Evolutionary conservation across 2,797 vertebrate species (phyloP), one percentile per base, ranked within the genome.

Genomic region (Halcyon smyrnensis): DNA sequence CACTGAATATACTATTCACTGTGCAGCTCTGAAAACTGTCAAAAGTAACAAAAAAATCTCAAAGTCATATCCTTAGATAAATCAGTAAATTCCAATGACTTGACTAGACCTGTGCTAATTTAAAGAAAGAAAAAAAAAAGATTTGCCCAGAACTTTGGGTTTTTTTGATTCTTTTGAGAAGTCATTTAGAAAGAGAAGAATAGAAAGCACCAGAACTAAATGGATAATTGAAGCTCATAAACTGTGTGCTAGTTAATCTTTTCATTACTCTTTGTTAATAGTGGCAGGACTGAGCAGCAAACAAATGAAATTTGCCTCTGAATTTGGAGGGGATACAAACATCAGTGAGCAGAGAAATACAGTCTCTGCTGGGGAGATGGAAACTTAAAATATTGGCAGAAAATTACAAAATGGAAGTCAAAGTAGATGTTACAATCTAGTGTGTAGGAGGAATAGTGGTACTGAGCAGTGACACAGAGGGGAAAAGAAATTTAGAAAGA

Each of bases 221-320:
- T 37, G 19, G 20, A 59, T 64, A 70, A 69, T 74, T 84, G 71
- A 75, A 69, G 7, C 2, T 64, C 43, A 65, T 84, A 32, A 84
- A 77, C 6, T 69, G 59, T 73, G 56, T 93, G 85, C 89, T 59
- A 88, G 43, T 85, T 89, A 93, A 91, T 91, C 5, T 93, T 94
- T 96, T 96, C 77, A 84, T 90, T 96, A 50, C 60, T 69, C 23
- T 93, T 94, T 87, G 11, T 81, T 95, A 96, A 93, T 53, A 90
- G 59, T 12, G 18, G 41, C 37, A 80, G 21, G 30, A 27, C 24
- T 80, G 95, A 91, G 78, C n/a, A 87, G 84, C 77, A 96, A 97
- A 84, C 73, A 93, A 95, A 94, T 94, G 94, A 88, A 94, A 96
- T 50, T 79, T 95, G 81, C 83, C 83, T 87, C 28, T 89, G 68